Conservation (phyloP, 2,888 invertebrate species). For the Belgica antarctica region DNA sequence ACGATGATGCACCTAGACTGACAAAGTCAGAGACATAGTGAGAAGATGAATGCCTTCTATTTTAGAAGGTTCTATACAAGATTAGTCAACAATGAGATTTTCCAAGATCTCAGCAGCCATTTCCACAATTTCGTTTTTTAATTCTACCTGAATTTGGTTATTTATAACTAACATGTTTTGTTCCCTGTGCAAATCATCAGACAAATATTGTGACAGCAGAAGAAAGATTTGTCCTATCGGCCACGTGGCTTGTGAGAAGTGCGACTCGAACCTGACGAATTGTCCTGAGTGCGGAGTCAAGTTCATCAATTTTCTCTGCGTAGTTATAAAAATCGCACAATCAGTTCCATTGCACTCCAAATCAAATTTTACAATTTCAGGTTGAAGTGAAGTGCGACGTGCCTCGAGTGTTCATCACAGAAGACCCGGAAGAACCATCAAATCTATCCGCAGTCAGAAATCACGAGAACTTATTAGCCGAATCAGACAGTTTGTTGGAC, state of each 20-base stretch:
- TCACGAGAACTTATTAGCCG: not conserved
- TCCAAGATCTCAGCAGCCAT: no score
- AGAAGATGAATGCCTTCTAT: no score
- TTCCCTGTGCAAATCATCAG: not conserved
- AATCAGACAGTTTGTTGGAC: not conserved
- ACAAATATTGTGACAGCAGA: not conserved
- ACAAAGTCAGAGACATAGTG: no score
- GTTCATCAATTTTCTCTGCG: slow-evolving; percentile 12
- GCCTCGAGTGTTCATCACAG: slow-evolving; percentile 3
- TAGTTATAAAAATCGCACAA: not conserved
- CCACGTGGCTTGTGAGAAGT: slow-evolving; percentile 2
- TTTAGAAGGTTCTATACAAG: no score
- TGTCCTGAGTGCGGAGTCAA: not conserved
- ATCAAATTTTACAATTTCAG: not conserved
- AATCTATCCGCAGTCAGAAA: not conserved
- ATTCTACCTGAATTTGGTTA: no score
- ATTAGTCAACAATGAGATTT: no score
- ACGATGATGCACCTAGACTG: no score
- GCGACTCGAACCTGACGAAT: not conserved
- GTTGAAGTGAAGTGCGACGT: not conserved
- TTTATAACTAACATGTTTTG: slow-evolving; percentile 39
- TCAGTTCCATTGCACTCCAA: not conserved
- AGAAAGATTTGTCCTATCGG: slow-evolving; percentile 19
- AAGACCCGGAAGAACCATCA: not conserved
- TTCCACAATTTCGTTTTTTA: no score